Percentiles rank a stretch among this genome's conserved stretches.
Conservation (phyloP, 2,888 invertebrate genomes). For the Macrosoma leucophasiata region DNA sequence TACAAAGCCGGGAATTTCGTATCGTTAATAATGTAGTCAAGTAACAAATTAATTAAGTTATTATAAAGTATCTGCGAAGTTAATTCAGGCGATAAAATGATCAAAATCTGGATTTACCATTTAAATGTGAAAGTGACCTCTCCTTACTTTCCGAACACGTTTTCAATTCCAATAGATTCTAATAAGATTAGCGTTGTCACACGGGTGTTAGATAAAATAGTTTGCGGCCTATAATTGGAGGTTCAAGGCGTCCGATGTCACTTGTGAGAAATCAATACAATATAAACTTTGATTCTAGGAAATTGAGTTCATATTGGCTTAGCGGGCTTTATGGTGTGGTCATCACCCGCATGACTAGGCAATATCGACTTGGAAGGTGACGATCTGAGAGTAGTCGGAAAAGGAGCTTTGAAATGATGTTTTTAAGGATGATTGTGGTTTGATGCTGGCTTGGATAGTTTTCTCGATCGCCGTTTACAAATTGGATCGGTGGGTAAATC, state of each 20-base stretch:
- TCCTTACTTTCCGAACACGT: conserved; percentile 34
- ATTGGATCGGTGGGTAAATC: conserved; percentile 73
- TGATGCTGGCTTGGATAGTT: conserved; percentile 38
- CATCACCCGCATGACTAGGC: conserved; percentile 74
- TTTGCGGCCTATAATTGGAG: conserved; percentile 74
- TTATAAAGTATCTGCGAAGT: no score
- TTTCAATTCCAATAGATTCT: conserved; percentile 72
- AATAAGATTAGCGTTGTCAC: conserved; percentile 73
- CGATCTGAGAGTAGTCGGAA: not conserved
- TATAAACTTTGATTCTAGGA: not conserved
- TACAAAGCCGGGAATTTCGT: no score
- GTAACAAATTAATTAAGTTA: no score
- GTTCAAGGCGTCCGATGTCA: conserved; percentile 45
- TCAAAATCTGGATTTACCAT: no score
- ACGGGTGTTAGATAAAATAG: conserved; percentile 73
- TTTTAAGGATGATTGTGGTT: conserved; percentile 32
- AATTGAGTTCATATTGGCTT: conserved; percentile 31
- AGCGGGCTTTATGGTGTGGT: conserved; percentile 42
- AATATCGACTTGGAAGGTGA: conserved; percentile 69
- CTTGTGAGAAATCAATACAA: conserved; percentile 25
- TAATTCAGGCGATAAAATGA: no score
- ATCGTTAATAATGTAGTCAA: no score
- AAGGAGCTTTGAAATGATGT: not conserved
- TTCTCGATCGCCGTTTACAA: conserved; percentile 71
- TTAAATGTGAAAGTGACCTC: no score